Evolutionary conservation across 2,888 invertebrate species (phyloP), one percentile per base, ranked within the genome.

Genomic region (Campoplex nolae): DNA sequence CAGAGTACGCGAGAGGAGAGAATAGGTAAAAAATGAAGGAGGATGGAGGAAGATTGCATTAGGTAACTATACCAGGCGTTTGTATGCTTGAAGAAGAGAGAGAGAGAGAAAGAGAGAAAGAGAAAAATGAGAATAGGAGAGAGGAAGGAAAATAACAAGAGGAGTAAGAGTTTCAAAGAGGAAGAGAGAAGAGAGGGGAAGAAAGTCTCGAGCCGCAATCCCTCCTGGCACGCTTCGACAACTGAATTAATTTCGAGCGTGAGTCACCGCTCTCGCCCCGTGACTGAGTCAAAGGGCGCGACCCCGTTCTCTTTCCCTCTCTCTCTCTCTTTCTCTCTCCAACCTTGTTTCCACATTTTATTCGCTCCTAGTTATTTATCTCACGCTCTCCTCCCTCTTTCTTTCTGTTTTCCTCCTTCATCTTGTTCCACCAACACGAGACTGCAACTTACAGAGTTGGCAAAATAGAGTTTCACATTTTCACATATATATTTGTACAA

Each of bases 391-490:
- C 6, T 38, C 38, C 6, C 38, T 1, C 38, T 38, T 6, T 38
- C 38, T 42, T 9, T 42, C 42, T 9, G 6, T 42, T 7, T 58
- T 7, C 58, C 32, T 42, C 71, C n/a, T 42, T 32, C 45, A 38
- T 9, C 62, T 9, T 51, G 9, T 32, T 8, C 62, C n/a, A 62
- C 16, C 23, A 8, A 42, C 32, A 62, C 32, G 65, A 67, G 65
- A 62, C 56, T 42, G 32, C 45, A 16, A 67, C 68, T 65, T 70
- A 54, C 38, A 32, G 23, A 85, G 79, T 90, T 89, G 88, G 87
- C 88, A 89, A 91, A 90, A 90, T 90, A 89, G 89, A 88, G 84
- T 65, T 76, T 79, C 71, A 85, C 65, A 75, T 77, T 23, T 62
- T 67, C 32, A 18, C 35, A 81, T 28, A 73, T 56, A 73, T 56